These are phyloP conservation scores for Galerucella nymphaeae DNA, from an alignment of 2,888 invertebrate species.

Conservation along the genomic window DNA sequence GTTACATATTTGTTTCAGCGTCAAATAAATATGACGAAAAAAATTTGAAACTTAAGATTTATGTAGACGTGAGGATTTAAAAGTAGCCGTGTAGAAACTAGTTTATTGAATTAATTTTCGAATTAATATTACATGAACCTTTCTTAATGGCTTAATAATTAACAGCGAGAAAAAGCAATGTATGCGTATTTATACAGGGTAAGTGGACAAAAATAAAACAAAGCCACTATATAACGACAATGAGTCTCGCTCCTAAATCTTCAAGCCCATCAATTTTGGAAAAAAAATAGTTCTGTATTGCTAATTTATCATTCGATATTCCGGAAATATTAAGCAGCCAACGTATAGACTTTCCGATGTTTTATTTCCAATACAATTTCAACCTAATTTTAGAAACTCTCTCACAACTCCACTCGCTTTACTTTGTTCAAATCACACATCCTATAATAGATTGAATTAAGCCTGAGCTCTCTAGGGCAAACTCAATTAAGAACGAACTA, in stretches of 20 bases:
- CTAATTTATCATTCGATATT: too few relatives aligned
- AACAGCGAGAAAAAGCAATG: conserved; percentile 25
- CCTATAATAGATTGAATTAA: conserved; percentile 45
- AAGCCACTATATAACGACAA: too few relatives aligned
- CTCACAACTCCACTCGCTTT: conserved; percentile 17
- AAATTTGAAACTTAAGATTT: conserved; percentile 19
- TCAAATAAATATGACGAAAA: conserved; percentile 17
- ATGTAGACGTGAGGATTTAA: conserved; percentile 25
- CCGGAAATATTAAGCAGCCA: too few relatives aligned
- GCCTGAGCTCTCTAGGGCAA: conserved; percentile 46
- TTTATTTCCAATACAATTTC: background rate
- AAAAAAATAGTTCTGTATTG: too few relatives aligned
- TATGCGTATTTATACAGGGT: background rate
- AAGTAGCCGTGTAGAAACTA: conserved; percentile 14
- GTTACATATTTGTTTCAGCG: conserved; percentile 28
- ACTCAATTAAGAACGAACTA: conserved; percentile 48
- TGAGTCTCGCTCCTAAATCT: too few relatives aligned
- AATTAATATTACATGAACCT: conserved; percentile 41
- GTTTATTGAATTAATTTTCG: conserved; percentile 30
- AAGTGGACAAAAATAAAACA: background rate
- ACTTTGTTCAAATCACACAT: conserved; percentile 18
- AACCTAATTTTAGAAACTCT: conserved; percentile 6
- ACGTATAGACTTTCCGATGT: too few relatives aligned
- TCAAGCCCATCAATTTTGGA: too few relatives aligned
- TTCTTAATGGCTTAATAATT: conserved; percentile 39